Conservation (phyloP, 2,797 vertebrate species). For the Necrosyrtes monachus region DNA sequence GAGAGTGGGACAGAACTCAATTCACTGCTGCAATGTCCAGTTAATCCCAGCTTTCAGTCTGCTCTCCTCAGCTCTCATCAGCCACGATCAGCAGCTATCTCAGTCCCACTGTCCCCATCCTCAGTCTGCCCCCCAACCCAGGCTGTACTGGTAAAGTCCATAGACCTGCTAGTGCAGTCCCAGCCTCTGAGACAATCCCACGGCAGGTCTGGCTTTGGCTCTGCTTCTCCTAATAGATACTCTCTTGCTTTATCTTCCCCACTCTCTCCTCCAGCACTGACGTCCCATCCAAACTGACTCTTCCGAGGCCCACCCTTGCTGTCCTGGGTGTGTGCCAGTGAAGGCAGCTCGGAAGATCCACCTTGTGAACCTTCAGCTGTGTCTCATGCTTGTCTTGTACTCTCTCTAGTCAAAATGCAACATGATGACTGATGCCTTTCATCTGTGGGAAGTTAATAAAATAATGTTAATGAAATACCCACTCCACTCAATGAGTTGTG, state of each 20-base stretch:
- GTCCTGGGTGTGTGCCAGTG: background rate
- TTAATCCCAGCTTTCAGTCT: background rate
- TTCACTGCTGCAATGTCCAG: background rate
- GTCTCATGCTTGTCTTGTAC: background rate
- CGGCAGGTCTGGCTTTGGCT: background rate
- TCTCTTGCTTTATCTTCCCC: background rate
- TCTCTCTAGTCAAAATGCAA: background rate
- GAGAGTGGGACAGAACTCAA: background rate
- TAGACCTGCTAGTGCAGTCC: background rate
- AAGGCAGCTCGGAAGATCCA: background rate
- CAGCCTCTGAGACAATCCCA: background rate
- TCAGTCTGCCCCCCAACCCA: background rate
- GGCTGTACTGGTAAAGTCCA: background rate
- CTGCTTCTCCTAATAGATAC: background rate
- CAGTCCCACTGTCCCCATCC: background rate
- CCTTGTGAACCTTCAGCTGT: background rate
- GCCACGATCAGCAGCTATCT: background rate
- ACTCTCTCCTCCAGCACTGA: background rate
- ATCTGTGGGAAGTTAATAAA: constrained; percentile 5
- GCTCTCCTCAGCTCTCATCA: background rate
- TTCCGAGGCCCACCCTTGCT: background rate
- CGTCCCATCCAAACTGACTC: background rate
- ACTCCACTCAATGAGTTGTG: background rate
- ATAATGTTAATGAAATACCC: background rate
- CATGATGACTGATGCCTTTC: background rate